A percentile compares a stretch with the other conserved stretches of the same genome.
Evolutionary conservation across 2,888 invertebrate species (phyloP).

Genomic region (Epiblema foenella): DNA sequence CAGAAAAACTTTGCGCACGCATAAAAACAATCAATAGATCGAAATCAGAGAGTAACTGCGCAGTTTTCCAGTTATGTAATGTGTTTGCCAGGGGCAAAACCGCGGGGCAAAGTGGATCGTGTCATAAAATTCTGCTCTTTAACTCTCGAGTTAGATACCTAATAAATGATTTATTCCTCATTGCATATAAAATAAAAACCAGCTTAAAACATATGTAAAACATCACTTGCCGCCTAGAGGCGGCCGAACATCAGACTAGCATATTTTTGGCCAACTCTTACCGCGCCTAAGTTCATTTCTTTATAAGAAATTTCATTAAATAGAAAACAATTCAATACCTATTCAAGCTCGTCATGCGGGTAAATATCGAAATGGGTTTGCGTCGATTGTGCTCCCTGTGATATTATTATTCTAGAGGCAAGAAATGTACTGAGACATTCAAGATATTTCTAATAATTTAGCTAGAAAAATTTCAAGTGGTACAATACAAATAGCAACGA

Average conservation of each 20-base stretch:
- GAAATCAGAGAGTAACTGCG: too few relatives aligned
- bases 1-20: too few relatives aligned
- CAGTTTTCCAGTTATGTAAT: too few relatives aligned
- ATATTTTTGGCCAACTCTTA: conserved; percentile 43
- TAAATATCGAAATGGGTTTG: conserved; percentile 4
- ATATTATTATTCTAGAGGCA: not conserved
- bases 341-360: conserved; percentile 25
- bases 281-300: conserved; percentile 40
- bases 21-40: too few relatives aligned
- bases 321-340: conserved; percentile 43
- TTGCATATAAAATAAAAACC: conserved; percentile 10
- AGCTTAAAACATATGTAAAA: conserved; percentile 34
- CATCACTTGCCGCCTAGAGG: conserved; percentile 21
- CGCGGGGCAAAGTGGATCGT: too few relatives aligned
- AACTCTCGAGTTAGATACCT: not conserved
- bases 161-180: not conserved
- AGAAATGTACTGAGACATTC: not conserved
- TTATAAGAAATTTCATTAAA: conserved; percentile 40
- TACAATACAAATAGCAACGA: not conserved
- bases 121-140: too few relatives aligned
- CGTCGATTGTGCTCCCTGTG: not conserved
- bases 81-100: too few relatives aligned
- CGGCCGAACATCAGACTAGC: conserved; percentile 32
- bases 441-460: not conserved
- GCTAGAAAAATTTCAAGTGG: not conserved